Percentiles rank a stretch among this genome's conserved stretches.
Conservation (phyloP, 2,888 invertebrate genomes). For the Torymus aiolomorphi region DNA sequence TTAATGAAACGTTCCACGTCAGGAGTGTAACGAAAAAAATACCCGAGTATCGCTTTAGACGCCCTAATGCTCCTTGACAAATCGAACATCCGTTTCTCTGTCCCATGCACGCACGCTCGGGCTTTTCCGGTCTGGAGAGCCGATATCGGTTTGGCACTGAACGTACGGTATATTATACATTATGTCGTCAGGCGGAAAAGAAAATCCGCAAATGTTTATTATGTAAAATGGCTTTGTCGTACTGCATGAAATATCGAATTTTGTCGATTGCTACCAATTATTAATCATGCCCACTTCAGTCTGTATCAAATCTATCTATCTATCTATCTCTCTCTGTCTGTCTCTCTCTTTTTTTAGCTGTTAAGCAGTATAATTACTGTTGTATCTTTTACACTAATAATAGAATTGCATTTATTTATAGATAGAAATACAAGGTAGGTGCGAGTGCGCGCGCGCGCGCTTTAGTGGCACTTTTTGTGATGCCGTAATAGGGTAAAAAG, state of each 20-base stretch:
- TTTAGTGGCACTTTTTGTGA: slow-evolving; percentile 3
- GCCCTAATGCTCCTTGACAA: slow-evolving; percentile 33
- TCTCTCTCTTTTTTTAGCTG: background rate
- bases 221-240: slow-evolving; percentile 50
- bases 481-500: slow-evolving; percentile 21
- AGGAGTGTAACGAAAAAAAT: slow-evolving; percentile 13
- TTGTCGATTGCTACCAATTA: slow-evolving; percentile 12
- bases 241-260: slow-evolving; percentile 38
- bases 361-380: background rate
- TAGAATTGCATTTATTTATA: slow-evolving; percentile 9
- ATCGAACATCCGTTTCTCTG: slow-evolving; percentile 27
- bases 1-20: background rate
- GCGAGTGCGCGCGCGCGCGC: too few species aligned
- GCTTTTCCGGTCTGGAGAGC: slow-evolving; percentile 27
- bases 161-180: slow-evolving; percentile 38
- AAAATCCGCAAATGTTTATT: slow-evolving; percentile 46
- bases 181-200: slow-evolving; percentile 12
- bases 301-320: background rate
- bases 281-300: slow-evolving; percentile 13
- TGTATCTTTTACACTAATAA: slow-evolving; percentile 5
- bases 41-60: slow-evolving; percentile 7
- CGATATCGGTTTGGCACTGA: slow-evolving; percentile 41
- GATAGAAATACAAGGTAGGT: background rate
- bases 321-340: too few species aligned
- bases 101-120: background rate